These are phyloP conservation scores for Microctenopoma lineatum DNA, from an alignment of 2,797 vertebrate genomes.

Conservation along the genomic window DNA sequence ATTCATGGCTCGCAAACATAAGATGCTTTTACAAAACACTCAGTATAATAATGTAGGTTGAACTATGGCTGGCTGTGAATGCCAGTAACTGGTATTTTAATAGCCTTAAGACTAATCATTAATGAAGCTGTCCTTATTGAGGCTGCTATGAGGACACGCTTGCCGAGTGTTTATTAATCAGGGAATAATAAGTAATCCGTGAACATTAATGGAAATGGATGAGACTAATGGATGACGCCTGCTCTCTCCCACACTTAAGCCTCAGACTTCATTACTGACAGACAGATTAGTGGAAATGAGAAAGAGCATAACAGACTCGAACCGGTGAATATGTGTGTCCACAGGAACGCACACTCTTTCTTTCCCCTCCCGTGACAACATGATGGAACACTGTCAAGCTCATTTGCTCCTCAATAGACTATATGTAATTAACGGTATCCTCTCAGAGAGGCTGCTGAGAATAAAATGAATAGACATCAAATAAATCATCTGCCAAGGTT, in stretches of 20 bases:
- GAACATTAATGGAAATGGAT: slow-evolving; percentile 83
- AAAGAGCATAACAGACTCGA: slow-evolving; percentile 70
- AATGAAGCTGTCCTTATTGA: slow-evolving; percentile 82
- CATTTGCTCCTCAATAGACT: slow-evolving; percentile 80
- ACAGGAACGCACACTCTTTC: slow-evolving; percentile 52
- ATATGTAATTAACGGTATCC: slow-evolving; percentile 79
- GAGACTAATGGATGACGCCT: slow-evolving; percentile 80
- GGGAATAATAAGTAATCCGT: slow-evolving; percentile 83
- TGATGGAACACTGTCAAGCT: slow-evolving; percentile 80
- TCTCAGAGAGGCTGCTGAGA: slow-evolving; percentile 69
- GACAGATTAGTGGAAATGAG: slow-evolving; percentile 80
- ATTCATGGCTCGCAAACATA: slow-evolving; percentile 44
- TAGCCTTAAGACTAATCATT: slow-evolving; percentile 78
- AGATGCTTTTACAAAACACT: slow-evolving; percentile 50
- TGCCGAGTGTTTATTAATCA: slow-evolving; percentile 83
- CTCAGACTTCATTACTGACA: slow-evolving; percentile 82
- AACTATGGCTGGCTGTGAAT: slow-evolving; percentile 48
- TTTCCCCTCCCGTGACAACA: slow-evolving; percentile 68
- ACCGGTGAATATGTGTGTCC: slow-evolving; percentile 65
- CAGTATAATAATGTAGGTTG: slow-evolving; percentile 47
- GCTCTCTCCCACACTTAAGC: slow-evolving; percentile 79
- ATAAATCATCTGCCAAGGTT: slow-evolving; percentile 69
- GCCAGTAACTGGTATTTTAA: slow-evolving; percentile 72
- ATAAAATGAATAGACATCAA: slow-evolving; percentile 71
- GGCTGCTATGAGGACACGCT: slow-evolving; percentile 73